A percentile compares a stretch with the other conserved stretches of the same genome.
Evolutionary conservation across 2,888 invertebrate genomes (phyloP).

Genomic region (Coenonympha arcania): DNA sequence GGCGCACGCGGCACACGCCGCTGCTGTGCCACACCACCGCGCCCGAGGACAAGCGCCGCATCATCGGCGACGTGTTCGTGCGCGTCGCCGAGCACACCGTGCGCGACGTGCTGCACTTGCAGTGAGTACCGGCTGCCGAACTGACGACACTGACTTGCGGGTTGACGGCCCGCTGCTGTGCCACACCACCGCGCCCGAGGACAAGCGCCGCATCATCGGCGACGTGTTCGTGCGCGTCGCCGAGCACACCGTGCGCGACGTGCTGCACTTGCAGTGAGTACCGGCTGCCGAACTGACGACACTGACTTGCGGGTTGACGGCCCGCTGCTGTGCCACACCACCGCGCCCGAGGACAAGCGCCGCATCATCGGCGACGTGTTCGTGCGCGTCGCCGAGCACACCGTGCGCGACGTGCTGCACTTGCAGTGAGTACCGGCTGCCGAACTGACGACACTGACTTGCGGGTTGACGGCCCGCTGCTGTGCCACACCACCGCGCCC

Average conservation of each 20-base stretch:
- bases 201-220: conserved; percentile 98
- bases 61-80: conserved; percentile 99
- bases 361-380: no score
- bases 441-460: no score
- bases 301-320: no score
- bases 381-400: no score
- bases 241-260: conserved; percentile 78
- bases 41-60: conserved; percentile 98
- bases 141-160: conserved; percentile 55
- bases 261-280: neutral
- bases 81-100: conserved; percentile 93
- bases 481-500: no score
- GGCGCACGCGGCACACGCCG: conserved; percentile 78
- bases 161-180: conserved; percentile 89
- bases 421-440: no score
- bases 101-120: conserved; percentile 81
- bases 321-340: no score
- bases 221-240: conserved; percentile 98
- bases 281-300: neutral
- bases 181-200: conserved; percentile 92
- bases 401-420: no score
- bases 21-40: conserved; percentile 88
- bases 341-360: no score
- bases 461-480: no score
- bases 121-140: conserved; percentile 54